Evolutionary conservation across 2,113 vertebrate species (phyloP).

Genomic region (Muntiacus muntjak): DNA sequence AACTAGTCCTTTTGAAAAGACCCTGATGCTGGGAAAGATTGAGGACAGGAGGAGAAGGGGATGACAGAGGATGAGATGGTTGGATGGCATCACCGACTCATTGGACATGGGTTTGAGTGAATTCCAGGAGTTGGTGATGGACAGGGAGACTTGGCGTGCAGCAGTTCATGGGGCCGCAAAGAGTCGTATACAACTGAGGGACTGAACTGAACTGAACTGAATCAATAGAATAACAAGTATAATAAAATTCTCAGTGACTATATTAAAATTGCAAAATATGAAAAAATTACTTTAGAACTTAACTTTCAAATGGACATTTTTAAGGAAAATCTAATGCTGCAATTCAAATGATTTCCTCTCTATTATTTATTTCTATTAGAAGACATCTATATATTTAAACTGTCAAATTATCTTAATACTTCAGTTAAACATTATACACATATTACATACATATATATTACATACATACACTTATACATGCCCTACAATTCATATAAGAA

Average conservation of each 20-base stretch:
- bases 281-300: background rate
- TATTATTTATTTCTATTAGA: background rate
- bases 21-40: no score
- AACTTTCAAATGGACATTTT: background rate
- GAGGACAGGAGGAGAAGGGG: no score
- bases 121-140: background rate
- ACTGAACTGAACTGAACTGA: background rate
- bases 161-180: background rate
- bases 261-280: background rate
- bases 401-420: background rate
- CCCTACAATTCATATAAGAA: background rate
- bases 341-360: background rate
- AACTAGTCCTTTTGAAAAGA: no score
- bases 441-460: background rate
- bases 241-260: background rate
- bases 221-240: background rate
- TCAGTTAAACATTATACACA: background rate
- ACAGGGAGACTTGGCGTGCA: background rate
- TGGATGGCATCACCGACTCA: background rate
- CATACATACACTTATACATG: background rate
- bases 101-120: background rate
- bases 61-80: no score
- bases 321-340: background rate
- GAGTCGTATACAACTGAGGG: background rate
- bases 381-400: background rate